Evolutionary conservation across 2,888 invertebrate species (phyloP).

Genomic region (Erannis defoliaria): DNA sequence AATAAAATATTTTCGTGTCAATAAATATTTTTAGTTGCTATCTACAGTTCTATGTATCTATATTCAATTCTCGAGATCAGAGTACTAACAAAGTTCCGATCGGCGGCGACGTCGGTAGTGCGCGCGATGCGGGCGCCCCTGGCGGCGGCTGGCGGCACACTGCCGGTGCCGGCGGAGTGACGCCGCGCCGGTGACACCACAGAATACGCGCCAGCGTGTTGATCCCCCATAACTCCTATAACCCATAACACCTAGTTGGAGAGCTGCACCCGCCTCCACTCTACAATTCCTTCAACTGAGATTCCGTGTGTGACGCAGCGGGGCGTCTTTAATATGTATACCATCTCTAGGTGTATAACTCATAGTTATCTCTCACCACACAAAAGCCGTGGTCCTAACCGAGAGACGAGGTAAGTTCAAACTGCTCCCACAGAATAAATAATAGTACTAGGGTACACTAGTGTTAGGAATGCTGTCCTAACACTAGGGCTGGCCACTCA

Average conservation of each 20-base stretch:
- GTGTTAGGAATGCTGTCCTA: too few relatives aligned
- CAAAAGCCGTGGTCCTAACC: too few relatives aligned
- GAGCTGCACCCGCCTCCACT: not conserved
- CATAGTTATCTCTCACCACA: too few relatives aligned
- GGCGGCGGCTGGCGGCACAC: slow-evolving; percentile 5
- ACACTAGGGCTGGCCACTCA: too few relatives aligned
- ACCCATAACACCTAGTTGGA: not conserved
- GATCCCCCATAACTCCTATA: slow-evolving; percentile 7
- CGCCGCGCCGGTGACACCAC: not conserved
- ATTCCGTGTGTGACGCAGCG: not conserved
- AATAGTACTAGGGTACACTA: too few relatives aligned
- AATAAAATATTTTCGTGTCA: too few relatives aligned
- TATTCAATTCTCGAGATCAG: not conserved
- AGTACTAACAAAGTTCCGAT: not conserved
- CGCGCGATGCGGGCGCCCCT: not conserved
- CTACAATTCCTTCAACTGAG: not conserved
- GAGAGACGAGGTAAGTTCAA: too few relatives aligned
- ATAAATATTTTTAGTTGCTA: too few relatives aligned
- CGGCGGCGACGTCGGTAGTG: not conserved
- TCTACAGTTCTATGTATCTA: too few relatives aligned
- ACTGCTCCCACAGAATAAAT: too few relatives aligned
- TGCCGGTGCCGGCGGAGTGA: not conserved
- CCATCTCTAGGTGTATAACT: too few relatives aligned
- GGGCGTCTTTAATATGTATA: too few relatives aligned
- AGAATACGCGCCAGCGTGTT: slow-evolving; percentile 1